Evolutionary conservation across 2,113 vertebrate species (phyloP).

Genomic region (Atrichornis clamosus): DNA sequence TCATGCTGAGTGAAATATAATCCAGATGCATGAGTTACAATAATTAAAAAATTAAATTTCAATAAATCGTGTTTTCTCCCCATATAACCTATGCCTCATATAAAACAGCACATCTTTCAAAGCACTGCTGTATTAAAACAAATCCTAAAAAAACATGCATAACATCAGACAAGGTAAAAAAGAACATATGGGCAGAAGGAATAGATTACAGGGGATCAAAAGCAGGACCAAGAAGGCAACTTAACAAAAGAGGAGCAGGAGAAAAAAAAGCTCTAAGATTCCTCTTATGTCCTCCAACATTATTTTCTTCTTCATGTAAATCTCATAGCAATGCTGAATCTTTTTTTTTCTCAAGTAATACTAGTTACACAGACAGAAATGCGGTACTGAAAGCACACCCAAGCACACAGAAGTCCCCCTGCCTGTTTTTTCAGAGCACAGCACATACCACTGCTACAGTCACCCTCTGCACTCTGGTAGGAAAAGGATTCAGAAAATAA

Average conservation of each 20-base stretch:
- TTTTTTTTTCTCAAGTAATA: background rate
- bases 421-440: background rate
- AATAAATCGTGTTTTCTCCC: background rate
- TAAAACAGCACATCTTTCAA: background rate
- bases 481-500: background rate
- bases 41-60: background rate
- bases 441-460: background rate
- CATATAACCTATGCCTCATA: background rate
- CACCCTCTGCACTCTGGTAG: background rate
- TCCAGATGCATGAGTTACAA: background rate
- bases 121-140: background rate
- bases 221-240: background rate
- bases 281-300: background rate
- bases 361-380: background rate
- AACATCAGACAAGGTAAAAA: background rate
- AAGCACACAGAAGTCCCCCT: rapidly evolving
- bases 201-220: background rate
- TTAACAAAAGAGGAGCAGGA: background rate
- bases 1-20: background rate
- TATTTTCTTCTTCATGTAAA: background rate
- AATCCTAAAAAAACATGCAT: background rate
- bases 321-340: background rate
- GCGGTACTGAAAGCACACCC: background rate
- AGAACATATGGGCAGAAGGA: background rate
- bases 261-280: background rate